Evolutionary conservation across 1,140 invertebrate species (phyloP).

Genomic region (Pogonus chalceus): DNA sequence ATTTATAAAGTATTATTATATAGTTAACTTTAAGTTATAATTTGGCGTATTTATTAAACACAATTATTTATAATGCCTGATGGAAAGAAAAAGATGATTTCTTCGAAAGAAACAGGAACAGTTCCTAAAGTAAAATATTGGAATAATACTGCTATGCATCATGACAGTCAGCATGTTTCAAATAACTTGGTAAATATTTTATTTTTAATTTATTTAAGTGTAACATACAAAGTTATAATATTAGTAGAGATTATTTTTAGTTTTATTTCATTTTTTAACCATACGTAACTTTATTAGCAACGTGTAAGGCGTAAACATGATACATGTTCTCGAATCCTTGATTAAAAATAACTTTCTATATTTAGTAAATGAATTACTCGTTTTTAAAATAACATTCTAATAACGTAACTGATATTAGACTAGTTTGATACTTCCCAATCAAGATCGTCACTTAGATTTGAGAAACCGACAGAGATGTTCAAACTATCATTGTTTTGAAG

Average conservation of each 20-base stretch:
- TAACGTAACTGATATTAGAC: constrained; percentile 5
- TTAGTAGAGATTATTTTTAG: too few relatives aligned
- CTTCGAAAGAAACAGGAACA: constrained; percentile 29
- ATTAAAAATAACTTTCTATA: constrained; percentile 4
- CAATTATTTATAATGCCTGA: constrained; percentile 25
- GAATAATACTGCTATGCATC: constrained; percentile 25
- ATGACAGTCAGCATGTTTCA: constrained; percentile 18
- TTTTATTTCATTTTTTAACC: too few relatives aligned
- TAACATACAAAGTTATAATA: constrained; percentile 1
- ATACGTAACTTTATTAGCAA: too few relatives aligned
- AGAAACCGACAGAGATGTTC: background rate
- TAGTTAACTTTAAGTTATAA: too few relatives aligned
- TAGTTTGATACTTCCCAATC: background rate
- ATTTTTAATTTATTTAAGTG: constrained; percentile 11
- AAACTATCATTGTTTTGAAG: constrained; percentile 1
- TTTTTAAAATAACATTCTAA: background rate
- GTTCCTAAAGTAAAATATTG: constrained; percentile 33
- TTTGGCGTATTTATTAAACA: too few relatives aligned
- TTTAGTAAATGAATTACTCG: constrained; percentile 6
- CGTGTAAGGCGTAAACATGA: background rate
- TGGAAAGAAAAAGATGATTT: constrained; percentile 27
- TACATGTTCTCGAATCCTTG: background rate
- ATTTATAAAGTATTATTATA: too few relatives aligned
- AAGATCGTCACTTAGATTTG: background rate
- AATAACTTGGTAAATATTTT: constrained; percentile 29